A percentile compares a stretch with the other conserved stretches of the same genome.
phyloP scores from a whole-genome alignment of 2,888 invertebrate genomes.

The Drosophila rubida region DNA sequence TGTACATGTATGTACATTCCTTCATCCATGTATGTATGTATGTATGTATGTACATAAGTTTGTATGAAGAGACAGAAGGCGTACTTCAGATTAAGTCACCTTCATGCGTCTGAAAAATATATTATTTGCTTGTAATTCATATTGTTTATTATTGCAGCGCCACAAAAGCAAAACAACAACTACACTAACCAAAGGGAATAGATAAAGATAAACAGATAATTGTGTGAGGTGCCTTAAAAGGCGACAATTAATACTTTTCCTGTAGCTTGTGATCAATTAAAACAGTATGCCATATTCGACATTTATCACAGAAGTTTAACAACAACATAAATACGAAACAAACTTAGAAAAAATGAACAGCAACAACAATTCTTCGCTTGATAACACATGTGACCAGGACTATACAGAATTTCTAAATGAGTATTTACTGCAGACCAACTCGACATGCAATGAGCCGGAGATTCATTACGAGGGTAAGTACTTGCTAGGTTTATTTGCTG shows the following conservation, averaged over 20 bases:
- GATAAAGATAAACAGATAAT: slow-evolving; percentile 2
- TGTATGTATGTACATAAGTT: not conserved
- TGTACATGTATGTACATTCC: slow-evolving; percentile 5
- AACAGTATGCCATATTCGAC: slow-evolving; percentile 59
- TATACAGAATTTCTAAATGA: slow-evolving; percentile 84
- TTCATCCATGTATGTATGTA: too few species aligned
- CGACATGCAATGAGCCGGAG: slow-evolving; percentile 82
- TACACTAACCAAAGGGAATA: slow-evolving; percentile 9
- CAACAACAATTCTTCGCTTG: slow-evolving; percentile 80
- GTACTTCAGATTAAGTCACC: slow-evolving; percentile 18
- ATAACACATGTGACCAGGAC: slow-evolving; percentile 83
- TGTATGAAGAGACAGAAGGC: slow-evolving; percentile 2
- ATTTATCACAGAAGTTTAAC: slow-evolving; percentile 30
- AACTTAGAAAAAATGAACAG: too few species aligned
- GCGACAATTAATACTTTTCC: slow-evolving; percentile 17
- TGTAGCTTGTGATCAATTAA: slow-evolving; percentile 43
- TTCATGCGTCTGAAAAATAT: slow-evolving; percentile 4
- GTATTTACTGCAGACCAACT: slow-evolving; percentile 82
- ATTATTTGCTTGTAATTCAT: slow-evolving; percentile 11
- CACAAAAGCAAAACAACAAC: slow-evolving; percentile 3
- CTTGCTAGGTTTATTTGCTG: not conserved
- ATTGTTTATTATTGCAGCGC: slow-evolving; percentile 19
- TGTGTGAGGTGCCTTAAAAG: slow-evolving; percentile 11
- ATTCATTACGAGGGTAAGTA: slow-evolving; percentile 83
- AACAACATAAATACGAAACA: not conserved